Conservation (phyloP, 2,888 invertebrate genomes). For the Coleophora flavipennella region DNA sequence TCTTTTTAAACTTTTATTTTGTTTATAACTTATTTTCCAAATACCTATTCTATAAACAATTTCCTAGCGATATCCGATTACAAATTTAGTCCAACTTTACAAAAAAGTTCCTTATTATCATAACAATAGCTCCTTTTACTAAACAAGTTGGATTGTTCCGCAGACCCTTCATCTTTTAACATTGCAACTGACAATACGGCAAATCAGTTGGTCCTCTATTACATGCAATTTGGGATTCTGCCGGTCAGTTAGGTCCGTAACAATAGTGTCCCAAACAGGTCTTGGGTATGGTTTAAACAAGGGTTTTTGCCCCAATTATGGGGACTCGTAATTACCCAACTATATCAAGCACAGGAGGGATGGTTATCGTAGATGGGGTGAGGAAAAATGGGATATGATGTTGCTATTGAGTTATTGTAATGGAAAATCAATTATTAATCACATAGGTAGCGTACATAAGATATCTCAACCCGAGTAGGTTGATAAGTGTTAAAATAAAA, state of each 20-base stretch:
- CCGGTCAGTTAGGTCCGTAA: slow-evolving; percentile 53
- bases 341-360: slow-evolving; percentile 12
- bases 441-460: too few species aligned
- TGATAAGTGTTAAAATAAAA: too few species aligned
- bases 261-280: slow-evolving; percentile 64
- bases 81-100: too few species aligned
- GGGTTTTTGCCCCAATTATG: slow-evolving; percentile 63
- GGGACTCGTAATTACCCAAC: slow-evolving; percentile 52
- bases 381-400: not conserved
- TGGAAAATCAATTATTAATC: too few species aligned
- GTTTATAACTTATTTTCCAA: too few species aligned
- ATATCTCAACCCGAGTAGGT: too few species aligned
- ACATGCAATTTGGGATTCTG: slow-evolving; percentile 57
- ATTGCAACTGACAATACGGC: slow-evolving; percentile 32
- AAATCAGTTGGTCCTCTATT: slow-evolving; percentile 40
- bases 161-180: slow-evolving; percentile 6
- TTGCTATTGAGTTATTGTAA: too few species aligned
- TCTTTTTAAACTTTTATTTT: too few species aligned
- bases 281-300: slow-evolving; percentile 54
- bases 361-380: not conserved
- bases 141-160: slow-evolving; percentile 4
- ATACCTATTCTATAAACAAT: too few species aligned
- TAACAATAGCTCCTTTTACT: slow-evolving; percentile 1
- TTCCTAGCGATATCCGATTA: too few species aligned
- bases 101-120: not conserved